Base-by-base conservation (phyloP, 1,140 invertebrate species). In the Drosophila virilis region DNA sequence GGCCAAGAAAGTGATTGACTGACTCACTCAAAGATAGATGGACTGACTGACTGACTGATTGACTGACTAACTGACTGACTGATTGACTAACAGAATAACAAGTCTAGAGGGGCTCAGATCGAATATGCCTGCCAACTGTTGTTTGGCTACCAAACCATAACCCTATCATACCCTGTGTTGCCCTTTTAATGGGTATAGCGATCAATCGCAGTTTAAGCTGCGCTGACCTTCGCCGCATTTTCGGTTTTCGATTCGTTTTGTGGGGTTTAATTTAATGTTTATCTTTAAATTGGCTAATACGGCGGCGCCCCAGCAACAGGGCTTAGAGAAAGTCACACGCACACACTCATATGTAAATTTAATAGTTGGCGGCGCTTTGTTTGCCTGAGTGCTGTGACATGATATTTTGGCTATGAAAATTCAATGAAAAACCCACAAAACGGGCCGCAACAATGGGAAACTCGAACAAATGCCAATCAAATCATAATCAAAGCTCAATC, bases 391-490 rank as follows among this genome's bases (percentile, higher is more conserved):
- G 40, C 40, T 42, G 40, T 42, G 40, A 42, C 40, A 42, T 42
- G 40, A 42, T 42, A n/a, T 46, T 46, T 46, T 46, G 13, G 15
- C 50, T 35, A 52, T 46, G 57, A 12, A 59, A 59, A 59, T 35
- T 33, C n/a, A 33, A 46, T 46, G 57, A 17, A 59, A 59, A 46
- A 12, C 57, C 42, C 13, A 17, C 54, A 28, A 43, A 12, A 42
- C n/a, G 17, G 28, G n/a, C 6, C 28, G 5, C 32, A 33, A 43
- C 55, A 58, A 58, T 43, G 17, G 55, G 45, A 58, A 58, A 58
- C 2, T 15, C 55, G 2, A 58, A 54, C 50, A 54, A 32, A 17
- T 40, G 13, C 15, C 28, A 50, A 68, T 61, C 43, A 61, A 61
- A 48, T n/a, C 28, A 33, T 45, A n/a, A 15, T 59, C 12, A 43